Base-by-base conservation (phyloP, 2,797 vertebrate species). In the Miopithecus talapoin region DNA sequence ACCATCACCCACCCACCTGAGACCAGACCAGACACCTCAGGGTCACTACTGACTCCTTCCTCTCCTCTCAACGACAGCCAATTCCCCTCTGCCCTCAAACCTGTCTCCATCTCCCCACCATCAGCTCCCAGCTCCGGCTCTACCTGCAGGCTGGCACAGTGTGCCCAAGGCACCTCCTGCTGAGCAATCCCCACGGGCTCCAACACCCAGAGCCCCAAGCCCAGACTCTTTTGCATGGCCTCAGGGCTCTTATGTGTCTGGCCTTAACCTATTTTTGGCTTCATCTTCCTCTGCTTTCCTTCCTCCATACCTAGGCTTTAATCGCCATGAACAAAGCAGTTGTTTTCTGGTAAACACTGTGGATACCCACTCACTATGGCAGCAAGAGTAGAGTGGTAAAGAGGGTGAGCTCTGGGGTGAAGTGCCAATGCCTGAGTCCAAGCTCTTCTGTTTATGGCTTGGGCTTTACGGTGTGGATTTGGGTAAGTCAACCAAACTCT, bases 121-220 rank as follows among this genome's bases (percentile, higher is more conserved):
- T 39, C 68, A 72, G 74, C 36, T 53, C 53, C 43, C 11, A 64
- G 72, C 48, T 85, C 57, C 74, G n/a, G 70, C 46, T 57, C 57
- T 9, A 9, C 26, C 30, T 75, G 78, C 64, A 75, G 48, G 39
- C 26, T 41, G 33, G 74, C 8, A 16, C 2, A 7, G 28, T 10
- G 22, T 21, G 39, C 43, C 55, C 36, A 14, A 1, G 28, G 53
- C 10, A 22, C 24, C 30, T 30, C 17, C 1, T 76, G 5, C 39
- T 0, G 28, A 57, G 33, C 19, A 30, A 22, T 4, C 0, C 2
- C 48, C 55, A 14, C 0, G 1, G 26, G 70, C 22, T 30, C 24
- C 19, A 24, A 13, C 41, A 22, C 26, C 61, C 64, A 33, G 39
- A 26, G 13, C n/a, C 39, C 53, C 36, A 21, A 57, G 46, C 30